phyloP scores from a whole-genome alignment of 2,113 vertebrate genomes.

The Platysteira castanea region DNA sequence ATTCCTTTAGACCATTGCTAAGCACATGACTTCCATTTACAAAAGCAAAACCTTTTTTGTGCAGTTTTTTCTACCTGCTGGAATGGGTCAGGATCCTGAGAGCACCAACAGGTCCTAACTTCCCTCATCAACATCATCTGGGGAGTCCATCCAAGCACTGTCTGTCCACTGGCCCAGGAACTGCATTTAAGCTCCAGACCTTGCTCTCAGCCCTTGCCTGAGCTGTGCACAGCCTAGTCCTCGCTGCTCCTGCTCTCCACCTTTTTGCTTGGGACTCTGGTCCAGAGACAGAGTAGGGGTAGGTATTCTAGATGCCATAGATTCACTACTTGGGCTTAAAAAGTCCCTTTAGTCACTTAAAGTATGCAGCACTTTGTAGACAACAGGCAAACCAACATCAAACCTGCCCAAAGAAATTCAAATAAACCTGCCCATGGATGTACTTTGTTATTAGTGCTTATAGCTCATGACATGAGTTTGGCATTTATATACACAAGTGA shows the following conservation, averaged over 20 bases:
- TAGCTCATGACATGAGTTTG: neutral
- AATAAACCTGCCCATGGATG: neutral
- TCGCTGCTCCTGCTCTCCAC: neutral
- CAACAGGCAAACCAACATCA: neutral
- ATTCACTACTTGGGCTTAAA: neutral
- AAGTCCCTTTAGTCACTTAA: neutral
- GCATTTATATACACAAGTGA: neutral
- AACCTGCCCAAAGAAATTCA: neutral
- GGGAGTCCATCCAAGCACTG: rapidly evolving
- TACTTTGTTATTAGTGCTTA: neutral
- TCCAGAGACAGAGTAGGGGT: neutral
- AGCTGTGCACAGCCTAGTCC: neutral
- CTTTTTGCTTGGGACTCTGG: neutral
- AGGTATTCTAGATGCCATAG: neutral
- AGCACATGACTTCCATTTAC: neutral
- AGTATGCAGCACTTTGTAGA: neutral
- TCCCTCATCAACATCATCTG: neutral
- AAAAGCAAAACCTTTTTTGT: neutral
- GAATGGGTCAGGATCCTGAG: neutral
- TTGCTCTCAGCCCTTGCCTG: neutral
- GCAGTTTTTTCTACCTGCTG: neutral
- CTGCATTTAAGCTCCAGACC: neutral
- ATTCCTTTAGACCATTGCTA: neutral
- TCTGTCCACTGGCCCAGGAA: neutral
- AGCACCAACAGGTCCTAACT: neutral